Conservation (phyloP, 2,797 vertebrate species). For the Eupleurogrammus muticus region DNA sequence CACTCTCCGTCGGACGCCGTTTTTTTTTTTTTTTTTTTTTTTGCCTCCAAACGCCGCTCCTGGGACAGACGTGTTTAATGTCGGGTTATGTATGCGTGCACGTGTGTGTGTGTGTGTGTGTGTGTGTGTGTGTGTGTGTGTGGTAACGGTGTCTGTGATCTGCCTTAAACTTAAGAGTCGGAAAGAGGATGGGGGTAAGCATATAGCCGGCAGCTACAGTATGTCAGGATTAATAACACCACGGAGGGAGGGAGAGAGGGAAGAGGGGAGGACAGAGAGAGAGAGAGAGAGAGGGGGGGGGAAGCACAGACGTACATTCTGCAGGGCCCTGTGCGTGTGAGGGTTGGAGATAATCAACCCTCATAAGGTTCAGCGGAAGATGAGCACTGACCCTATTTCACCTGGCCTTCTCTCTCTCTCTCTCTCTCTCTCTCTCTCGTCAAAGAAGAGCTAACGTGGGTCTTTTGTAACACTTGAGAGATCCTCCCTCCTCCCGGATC, state of each 20-base stretch:
- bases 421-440: slow-evolving; percentile 17
- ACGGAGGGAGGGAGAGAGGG: slow-evolving; percentile 32
- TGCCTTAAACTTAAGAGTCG: slow-evolving; percentile 54
- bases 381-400: slow-evolving; percentile 70
- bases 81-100: too few relatives aligned
- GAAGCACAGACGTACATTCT: slow-evolving; percentile 37
- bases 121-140: slow-evolving; percentile 49
- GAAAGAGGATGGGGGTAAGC: slow-evolving; percentile 67
- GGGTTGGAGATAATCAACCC: slow-evolving; percentile 67
- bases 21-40: too few relatives aligned
- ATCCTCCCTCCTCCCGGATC: slow-evolving; percentile 60
- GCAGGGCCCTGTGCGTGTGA: slow-evolving; percentile 26
- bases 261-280: background rate
- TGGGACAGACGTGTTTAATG: slow-evolving; percentile 57
- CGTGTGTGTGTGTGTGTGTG: slow-evolving; percentile 55
- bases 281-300: background rate
- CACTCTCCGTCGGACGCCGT: slow-evolving; percentile 31
- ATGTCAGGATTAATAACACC: slow-evolving; percentile 71
- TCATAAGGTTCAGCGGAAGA: slow-evolving; percentile 67
- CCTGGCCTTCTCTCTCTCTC: slow-evolving; percentile 60
- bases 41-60: slow-evolving; percentile 56
- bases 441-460: slow-evolving; percentile 69
- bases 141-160: slow-evolving; percentile 66
- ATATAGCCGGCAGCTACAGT: slow-evolving; percentile 69
- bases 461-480: slow-evolving; percentile 75